Percentiles rank a stretch among this genome's conserved stretches.
Evolutionary conservation across 2,888 invertebrate species (phyloP).

Genomic region (Carterocephalus palaemon): DNA sequence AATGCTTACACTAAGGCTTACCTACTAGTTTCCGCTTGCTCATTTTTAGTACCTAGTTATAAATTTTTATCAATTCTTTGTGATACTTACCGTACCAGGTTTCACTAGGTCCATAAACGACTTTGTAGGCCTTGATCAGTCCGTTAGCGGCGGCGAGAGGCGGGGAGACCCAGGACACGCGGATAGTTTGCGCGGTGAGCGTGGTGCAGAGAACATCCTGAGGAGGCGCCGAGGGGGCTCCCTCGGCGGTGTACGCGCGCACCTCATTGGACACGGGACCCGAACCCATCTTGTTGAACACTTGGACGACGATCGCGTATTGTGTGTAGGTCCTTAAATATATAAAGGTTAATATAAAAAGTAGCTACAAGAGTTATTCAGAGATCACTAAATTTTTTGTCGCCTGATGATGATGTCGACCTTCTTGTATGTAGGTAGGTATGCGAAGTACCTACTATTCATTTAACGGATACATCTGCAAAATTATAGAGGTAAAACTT

Average conservation of each 20-base stretch:
- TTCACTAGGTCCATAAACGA: constrained; percentile 93
- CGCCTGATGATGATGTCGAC: no score
- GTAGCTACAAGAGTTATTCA: neutral
- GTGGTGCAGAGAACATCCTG: constrained; percentile 95
- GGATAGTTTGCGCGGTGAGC: constrained; percentile 94
- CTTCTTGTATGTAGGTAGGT: no score
- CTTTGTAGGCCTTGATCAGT: constrained; percentile 97
- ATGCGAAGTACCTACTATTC: no score
- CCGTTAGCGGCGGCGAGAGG: constrained; percentile 95
- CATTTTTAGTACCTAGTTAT: no score
- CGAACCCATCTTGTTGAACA: constrained; percentile 95
- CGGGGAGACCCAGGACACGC: constrained; percentile 96
- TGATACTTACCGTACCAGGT: constrained; percentile 92
- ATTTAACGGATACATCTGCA: no score
- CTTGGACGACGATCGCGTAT: constrained; percentile 97
- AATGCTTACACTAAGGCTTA: no score
- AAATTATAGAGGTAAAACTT: constrained; percentile 37
- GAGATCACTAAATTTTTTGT: no score
- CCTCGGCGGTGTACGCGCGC: constrained; percentile 95
- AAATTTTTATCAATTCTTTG: no score
- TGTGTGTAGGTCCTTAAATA: constrained; percentile 90
- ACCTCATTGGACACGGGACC: constrained; percentile 94
- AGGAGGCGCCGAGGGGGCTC: constrained; percentile 94
- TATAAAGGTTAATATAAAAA: neutral
- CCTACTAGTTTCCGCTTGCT: no score